These are phyloP conservation scores for Taurulus bubalis DNA, from an alignment of 2,113 vertebrate species.

Conservation along the genomic window DNA sequence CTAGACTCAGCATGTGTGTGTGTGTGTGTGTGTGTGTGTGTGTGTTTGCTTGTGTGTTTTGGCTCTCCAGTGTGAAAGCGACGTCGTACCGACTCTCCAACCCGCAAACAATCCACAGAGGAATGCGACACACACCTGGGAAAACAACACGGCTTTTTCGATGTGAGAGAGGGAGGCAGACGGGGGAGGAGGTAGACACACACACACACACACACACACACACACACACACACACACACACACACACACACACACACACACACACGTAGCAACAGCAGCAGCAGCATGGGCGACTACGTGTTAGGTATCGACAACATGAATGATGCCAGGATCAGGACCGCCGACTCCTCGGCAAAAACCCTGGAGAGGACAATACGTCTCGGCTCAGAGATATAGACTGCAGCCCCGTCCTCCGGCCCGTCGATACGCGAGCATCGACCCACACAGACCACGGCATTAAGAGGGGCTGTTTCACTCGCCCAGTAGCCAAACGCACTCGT, in stretches of 20 bases:
- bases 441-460: background rate
- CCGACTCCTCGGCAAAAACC: constrained; percentile 15
- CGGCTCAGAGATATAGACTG: constrained; percentile 4
- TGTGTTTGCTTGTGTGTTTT: constrained; percentile 49
- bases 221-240: too few species aligned
- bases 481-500: background rate
- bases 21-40: constrained; percentile 3
- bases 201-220: too few species aligned
- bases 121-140: constrained; percentile 65
- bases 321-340: constrained; percentile 4
- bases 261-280: background rate
- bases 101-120: constrained; percentile 59
- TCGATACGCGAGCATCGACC: constrained; percentile 18
- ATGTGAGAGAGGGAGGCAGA: background rate
- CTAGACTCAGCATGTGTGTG: constrained; percentile 3
- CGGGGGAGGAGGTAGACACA: background rate
- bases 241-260: too few species aligned
- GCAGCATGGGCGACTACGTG: background rate
- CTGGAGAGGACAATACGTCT: constrained; percentile 8
- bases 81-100: constrained; percentile 56
- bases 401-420: background rate
- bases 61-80: constrained; percentile 62
- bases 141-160: constrained; percentile 62
- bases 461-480: background rate
- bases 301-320: constrained; percentile 21